Evolutionary conservation across 1,140 invertebrate species (phyloP), one percentile per base, ranked within the genome.

Genomic region (Luehdorfia chinensis): DNA sequence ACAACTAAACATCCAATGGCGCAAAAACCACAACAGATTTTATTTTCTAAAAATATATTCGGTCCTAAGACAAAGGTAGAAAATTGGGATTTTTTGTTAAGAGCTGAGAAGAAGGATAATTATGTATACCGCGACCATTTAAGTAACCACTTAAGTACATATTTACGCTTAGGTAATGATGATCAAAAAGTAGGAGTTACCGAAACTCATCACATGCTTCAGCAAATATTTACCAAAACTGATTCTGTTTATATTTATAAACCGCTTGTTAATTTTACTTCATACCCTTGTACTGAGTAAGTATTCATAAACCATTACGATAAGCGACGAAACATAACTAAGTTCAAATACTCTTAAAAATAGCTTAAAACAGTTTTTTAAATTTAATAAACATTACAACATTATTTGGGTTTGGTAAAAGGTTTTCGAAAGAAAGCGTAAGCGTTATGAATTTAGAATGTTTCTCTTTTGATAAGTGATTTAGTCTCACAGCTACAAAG

Each of bases 11-110:
- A 74, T 50, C 59, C 71, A 33, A 83, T 71, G 56, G 60, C 74
- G 13, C 83, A 85, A 66, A 85, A 85, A 50, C 81, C 81, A 3
- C 66, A 65, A 47, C 78, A 83, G 62, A 84, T 87, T 32, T 62
- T 88, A 28, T 87, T 87, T 68, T 85, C 77, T 1, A 88, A 87
- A 66, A 87, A 86, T 47, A 69, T 13, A 6, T 89, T 88, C 50
- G 59, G 68, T 9, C 64, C 75, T 1, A 60, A 59, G 31, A 74
- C 83, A 8, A 88, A 88, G 74, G 70, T 86, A 15, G 70, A 76
- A 34, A 72, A 85, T 49, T 89, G 88, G 88, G 73, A 87, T 37
- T 84, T 54, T 43, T 33, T 60, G 18, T 47, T 66, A 23, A 64
- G 75, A 58, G 74, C 70, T 1, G 73, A 80, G 44, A 84, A 77